phyloP scores from a whole-genome alignment of 1,140 invertebrate genomes.

The Episyrphus balteatus region DNA sequence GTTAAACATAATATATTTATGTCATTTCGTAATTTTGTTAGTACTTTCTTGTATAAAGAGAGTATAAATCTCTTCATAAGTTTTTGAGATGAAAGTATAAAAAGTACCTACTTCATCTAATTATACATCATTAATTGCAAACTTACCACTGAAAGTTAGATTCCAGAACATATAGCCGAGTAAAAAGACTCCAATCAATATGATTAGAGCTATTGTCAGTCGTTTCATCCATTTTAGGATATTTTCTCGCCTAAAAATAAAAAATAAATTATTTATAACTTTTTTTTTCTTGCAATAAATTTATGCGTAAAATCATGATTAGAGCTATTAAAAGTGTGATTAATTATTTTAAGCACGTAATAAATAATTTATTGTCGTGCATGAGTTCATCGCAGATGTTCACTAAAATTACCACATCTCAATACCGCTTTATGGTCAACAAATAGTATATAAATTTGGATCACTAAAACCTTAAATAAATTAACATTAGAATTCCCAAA shows the following conservation, averaged over 20 bases:
- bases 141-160: constrained; percentile 34
- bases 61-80: not conserved
- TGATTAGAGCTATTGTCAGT: constrained; percentile 30
- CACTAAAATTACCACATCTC: no score
- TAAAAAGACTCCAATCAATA: constrained; percentile 31
- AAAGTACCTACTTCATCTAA: constrained; percentile 2
- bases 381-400: no score
- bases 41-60: not conserved
- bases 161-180: constrained; percentile 33
- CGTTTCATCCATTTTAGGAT: constrained; percentile 35
- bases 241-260: constrained; percentile 24
- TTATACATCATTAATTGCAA: constrained; percentile 1
- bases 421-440: no score
- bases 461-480: no score
- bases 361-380: no score
- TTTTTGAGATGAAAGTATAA: not conserved
- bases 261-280: constrained; percentile 1
- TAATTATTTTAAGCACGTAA: no score
- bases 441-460: no score
- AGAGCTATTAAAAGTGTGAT: no score
- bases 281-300: no score
- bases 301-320: no score
- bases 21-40: not conserved
- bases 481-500: no score
- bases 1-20: no score